phyloP scores from a whole-genome alignment of 1,140 invertebrate species.

The Cydia amplana region DNA sequence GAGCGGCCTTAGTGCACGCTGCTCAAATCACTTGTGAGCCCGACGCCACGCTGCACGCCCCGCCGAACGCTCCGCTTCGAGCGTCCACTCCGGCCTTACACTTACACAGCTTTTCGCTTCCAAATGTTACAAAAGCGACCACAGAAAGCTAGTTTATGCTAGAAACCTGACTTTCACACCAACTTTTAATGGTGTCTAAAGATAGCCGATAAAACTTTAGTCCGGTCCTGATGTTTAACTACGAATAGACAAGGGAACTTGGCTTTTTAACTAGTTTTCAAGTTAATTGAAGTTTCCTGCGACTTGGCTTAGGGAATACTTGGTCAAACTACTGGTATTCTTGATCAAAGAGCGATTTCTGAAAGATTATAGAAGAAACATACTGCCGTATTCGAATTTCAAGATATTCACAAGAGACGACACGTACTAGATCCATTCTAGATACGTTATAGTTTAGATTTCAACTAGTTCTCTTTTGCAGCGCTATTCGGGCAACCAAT shows the following conservation, averaged over 20 bases:
- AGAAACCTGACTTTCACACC: background rate
- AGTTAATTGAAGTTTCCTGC: conserved; percentile 16
- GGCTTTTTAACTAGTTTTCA: conserved; percentile 20
- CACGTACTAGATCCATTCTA: too few species aligned
- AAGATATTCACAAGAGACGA: too few species aligned
- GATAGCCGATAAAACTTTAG: conserved; percentile 3
- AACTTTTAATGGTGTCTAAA: conserved; percentile 17
- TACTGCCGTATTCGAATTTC: background rate
- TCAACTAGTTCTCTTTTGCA: too few species aligned
- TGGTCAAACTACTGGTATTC: background rate
- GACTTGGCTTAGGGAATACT: background rate
- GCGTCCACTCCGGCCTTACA: too few species aligned
- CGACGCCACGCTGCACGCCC: too few species aligned
- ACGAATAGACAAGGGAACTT: conserved; percentile 5
- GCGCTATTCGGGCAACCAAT: too few species aligned
- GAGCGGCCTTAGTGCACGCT: too few species aligned
- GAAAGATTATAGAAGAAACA: background rate
- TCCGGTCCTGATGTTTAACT: background rate
- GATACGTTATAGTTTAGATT: too few species aligned
- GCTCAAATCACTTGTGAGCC: too few species aligned
- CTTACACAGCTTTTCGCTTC: too few species aligned
- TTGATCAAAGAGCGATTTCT: background rate
- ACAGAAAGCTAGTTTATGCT: background rate
- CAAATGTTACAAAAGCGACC: background rate
- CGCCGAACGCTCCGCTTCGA: too few species aligned